Evolutionary conservation across 1,140 invertebrate species (phyloP).

Genomic region (Sinella curviseta): DNA sequence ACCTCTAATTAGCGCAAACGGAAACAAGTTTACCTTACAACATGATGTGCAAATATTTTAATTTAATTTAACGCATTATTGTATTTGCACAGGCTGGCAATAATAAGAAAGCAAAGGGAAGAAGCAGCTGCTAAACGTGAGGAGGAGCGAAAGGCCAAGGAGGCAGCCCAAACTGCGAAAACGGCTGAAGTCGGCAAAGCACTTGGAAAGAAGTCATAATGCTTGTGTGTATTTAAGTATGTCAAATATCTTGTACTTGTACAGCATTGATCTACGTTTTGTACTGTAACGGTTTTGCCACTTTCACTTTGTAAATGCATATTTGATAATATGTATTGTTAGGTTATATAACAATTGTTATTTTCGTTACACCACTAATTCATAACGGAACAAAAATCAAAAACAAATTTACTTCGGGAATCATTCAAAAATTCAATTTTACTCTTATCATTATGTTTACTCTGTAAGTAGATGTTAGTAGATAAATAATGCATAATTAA

Average conservation of each 20-base stretch:
- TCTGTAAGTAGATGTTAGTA: no score
- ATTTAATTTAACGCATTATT: constrained; percentile 2
- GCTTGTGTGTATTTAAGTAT: constrained; percentile 33
- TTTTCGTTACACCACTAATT: no score
- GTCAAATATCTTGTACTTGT: not conserved
- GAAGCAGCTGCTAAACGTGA: constrained; percentile 88
- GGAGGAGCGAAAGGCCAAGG: constrained; percentile 72
- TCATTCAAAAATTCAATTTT: no score
- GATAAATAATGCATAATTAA: no score
- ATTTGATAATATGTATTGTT: no score
- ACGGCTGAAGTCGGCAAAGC: constrained; percentile 62
- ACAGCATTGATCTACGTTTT: not conserved
- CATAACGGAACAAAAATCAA: no score
- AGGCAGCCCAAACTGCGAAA: constrained; percentile 61
- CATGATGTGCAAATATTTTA: no score
- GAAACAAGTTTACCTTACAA: not conserved
- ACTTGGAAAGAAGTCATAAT: constrained; percentile 59
- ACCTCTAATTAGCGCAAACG: not conserved
- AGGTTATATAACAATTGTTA: no score
- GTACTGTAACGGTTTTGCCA: no score
- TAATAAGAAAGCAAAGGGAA: constrained; percentile 89
- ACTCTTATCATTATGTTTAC: no score
- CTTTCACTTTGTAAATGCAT: no score
- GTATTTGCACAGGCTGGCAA: constrained; percentile 62
- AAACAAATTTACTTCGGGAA: no score